These are phyloP conservation scores for Cylloceria caligata DNA, from an alignment of 2,888 invertebrate genomes.

Conservation along the genomic window DNA sequence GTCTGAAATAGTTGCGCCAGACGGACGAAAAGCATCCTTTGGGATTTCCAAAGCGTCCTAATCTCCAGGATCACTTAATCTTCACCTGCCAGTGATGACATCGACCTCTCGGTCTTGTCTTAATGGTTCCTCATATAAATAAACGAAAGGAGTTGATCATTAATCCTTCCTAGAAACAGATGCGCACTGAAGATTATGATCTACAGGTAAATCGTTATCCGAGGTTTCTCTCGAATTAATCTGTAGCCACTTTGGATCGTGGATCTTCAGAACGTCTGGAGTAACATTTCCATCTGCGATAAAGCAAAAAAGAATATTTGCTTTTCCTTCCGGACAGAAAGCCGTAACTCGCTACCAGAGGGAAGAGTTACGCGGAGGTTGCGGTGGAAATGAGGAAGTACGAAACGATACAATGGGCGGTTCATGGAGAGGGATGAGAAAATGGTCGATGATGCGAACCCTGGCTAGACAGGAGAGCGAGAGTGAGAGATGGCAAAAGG, in stretches of 20 bases:
- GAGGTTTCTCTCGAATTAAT: too few species aligned
- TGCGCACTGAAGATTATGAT: too few species aligned
- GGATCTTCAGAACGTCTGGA: too few species aligned
- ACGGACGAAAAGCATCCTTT: constrained; percentile 39
- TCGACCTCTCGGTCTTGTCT: too few species aligned
- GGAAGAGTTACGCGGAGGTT: constrained; percentile 14
- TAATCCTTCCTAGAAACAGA: too few species aligned
- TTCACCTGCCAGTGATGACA: background rate
- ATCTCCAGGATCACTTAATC: constrained; percentile 34
- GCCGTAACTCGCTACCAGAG: constrained; percentile 56
- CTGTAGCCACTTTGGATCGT: too few species aligned
- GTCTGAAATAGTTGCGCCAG: constrained; percentile 46
- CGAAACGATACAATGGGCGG: constrained; percentile 45
- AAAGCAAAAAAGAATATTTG: constrained; percentile 67
- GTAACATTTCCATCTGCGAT: too few species aligned
- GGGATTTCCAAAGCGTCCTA: constrained; percentile 28
- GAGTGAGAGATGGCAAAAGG: constrained; percentile 29
- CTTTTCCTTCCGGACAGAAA: constrained; percentile 31
- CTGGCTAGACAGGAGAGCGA: constrained; percentile 55
- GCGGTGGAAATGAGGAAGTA: background rate
- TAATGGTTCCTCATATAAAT: too few species aligned
- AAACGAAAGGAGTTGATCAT: too few species aligned
- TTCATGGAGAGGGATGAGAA: constrained; percentile 52
- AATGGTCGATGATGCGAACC: constrained; percentile 58
- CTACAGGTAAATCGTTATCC: too few species aligned